phyloP scores from a whole-genome alignment of 2,888 invertebrate genomes.

The Hypomecis atomaria region DNA sequence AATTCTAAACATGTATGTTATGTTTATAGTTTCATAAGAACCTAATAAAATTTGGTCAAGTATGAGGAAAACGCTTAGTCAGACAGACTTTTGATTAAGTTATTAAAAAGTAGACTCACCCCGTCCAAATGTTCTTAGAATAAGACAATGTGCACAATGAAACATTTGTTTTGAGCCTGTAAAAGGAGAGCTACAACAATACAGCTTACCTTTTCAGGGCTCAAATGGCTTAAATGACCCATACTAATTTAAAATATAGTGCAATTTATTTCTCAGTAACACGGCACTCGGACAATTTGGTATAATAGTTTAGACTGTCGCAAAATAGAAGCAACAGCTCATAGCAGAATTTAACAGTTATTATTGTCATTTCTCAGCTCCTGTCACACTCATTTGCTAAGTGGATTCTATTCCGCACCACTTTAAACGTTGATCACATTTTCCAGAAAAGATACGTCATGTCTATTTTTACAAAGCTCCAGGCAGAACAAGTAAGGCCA shows the following conservation, averaged over 20 bases:
- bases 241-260: conserved; percentile 14
- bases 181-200: background rate
- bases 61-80: conserved; percentile 8
- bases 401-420: conserved; percentile 6
- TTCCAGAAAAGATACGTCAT: conserved; percentile 46
- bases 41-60: conserved; percentile 1
- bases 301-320: conserved; percentile 40
- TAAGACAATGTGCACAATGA: conserved; percentile 31
- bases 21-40: background rate
- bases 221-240: background rate
- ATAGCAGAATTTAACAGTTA: background rate
- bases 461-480: conserved; percentile 44
- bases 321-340: conserved; percentile 13
- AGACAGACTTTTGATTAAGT: conserved; percentile 27
- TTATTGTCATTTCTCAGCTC: background rate
- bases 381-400: background rate
- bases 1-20: background rate
- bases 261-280: background rate
- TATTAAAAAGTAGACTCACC: conserved; percentile 14
- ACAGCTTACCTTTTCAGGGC: conserved; percentile 3
- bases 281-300: conserved; percentile 42
- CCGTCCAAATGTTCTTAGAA: conserved; percentile 36
- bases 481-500: conserved; percentile 22
- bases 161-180: conserved; percentile 18
- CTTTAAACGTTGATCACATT: conserved; percentile 34